These are phyloP conservation scores for Drosophila ironensis DNA, from an alignment of 1,140 invertebrate genomes.

Conservation along the genomic window DNA sequence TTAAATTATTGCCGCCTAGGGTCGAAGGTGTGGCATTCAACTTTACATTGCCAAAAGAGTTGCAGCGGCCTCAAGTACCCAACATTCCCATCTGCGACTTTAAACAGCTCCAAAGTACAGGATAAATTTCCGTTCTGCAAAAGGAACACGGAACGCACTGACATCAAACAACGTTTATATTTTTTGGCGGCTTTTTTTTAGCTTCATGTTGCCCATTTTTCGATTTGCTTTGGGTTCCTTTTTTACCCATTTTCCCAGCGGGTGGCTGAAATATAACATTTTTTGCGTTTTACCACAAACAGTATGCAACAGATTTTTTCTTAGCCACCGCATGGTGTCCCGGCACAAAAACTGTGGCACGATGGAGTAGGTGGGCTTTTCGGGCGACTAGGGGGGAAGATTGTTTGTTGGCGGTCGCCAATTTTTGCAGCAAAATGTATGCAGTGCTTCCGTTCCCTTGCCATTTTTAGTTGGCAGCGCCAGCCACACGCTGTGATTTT, in stretches of 20 bases:
- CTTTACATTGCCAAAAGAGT: conserved; percentile 30
- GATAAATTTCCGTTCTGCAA: conserved; percentile 2
- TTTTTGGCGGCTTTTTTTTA: too few relatives aligned
- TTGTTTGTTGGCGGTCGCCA: conserved; percentile 26
- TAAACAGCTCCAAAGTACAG: conserved; percentile 20
- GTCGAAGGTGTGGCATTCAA: conserved; percentile 53
- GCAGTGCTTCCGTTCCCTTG: conserved; percentile 26
- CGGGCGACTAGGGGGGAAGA: conserved; percentile 6
- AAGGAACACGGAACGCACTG: neutral
- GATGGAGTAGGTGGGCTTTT: neutral
- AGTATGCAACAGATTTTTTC: conserved; percentile 77
- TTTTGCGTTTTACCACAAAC: conserved; percentile 52
- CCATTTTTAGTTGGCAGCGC: conserved; percentile 30
- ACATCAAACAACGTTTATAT: conserved; percentile 34
- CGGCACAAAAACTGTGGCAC: conserved; percentile 22
- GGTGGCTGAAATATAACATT: conserved; percentile 41
- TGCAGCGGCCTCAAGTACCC: conserved; percentile 15
- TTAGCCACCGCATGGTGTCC: conserved; percentile 61
- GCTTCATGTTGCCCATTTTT: conserved; percentile 24
- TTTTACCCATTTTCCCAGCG: conserved; percentile 29
- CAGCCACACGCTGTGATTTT: conserved; percentile 69
- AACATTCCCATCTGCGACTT: conserved; percentile 34
- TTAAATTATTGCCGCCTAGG: conserved; percentile 73
- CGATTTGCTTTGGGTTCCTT: conserved; percentile 14
- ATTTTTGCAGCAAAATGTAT: conserved; percentile 62